Evolutionary conservation across 2,113 vertebrate genomes (phyloP), one percentile per base, ranked within the genome.

Genomic region (Taxidea taxus): DNA sequence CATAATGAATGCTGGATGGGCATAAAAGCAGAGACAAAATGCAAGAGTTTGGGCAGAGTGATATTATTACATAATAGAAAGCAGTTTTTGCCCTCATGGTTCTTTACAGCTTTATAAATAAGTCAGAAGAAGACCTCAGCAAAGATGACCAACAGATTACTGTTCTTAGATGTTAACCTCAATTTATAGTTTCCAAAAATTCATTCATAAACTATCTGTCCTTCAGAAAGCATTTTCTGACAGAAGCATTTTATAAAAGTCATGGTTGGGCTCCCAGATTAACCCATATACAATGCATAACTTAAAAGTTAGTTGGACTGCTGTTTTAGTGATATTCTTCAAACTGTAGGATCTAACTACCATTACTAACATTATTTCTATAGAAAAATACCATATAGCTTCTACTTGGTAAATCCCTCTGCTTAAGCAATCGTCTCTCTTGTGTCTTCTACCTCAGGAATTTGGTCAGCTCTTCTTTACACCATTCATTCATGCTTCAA

Each of bases 101-200:
- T 96, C 77, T 72, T 77, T 81, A 77, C 68, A 90, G 77, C 3
- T 66, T 83, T 86, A 54, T 21, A 87, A 77, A 56, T 80, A 37
- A 77, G 11, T 66, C 39, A 87, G 84, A 68, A 84, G 7, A 84
- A 54, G 34, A 62, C 68, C 85, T 10, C 93, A 78, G 54, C 25
- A 90, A 95, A 87, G 34, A 91, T 58, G 51, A 13, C 27, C 27
- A 88, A 87, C 27, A 96, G 83, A 94, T 70, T 74, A 87, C 80
- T 11, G 7, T 25, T 12, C 6, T 95, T 74, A 62, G 4, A 88
- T 21, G 27, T 49, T 74, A 78, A 62, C 18, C 39, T 96, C 6
- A 74, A 85, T 81, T 94, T 96, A 51, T 6, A 29, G 4, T 60
- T 96, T 72, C 31, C 25, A 84, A 96, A 87, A 89, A 47, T 16